Base-by-base conservation (phyloP, 2,797 vertebrate genomes). In the Lindbergichthys nudifrons region DNA sequence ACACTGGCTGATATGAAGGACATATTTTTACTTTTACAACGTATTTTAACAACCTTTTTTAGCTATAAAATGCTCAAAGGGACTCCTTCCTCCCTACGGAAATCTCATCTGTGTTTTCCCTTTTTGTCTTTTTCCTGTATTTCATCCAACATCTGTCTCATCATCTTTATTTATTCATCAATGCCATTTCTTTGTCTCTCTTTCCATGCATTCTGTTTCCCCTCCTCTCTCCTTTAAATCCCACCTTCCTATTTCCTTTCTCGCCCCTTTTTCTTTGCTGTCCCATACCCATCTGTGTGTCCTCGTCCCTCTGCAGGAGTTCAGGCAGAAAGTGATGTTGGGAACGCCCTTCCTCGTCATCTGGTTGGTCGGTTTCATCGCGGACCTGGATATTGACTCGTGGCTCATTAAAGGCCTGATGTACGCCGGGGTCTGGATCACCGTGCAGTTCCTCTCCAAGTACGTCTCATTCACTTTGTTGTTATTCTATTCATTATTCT, bases 271-370 rank as follows among this genome's bases (percentile, higher is more conserved):
- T 14, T 14, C 36, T 53, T 36, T 10, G 26, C 46, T 14, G 5
- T 2, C 5, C 5, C 30, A 15, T 30, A 26, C 53, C 16, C 11
- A 13, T 21, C n/a, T 12, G 32, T 36, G 32, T 36, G 32, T 36
- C 15, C 32, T 42, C 54, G 10, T 46, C 36, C 18, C 30, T 21
- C 45, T 51, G 10, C 89, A 99, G 98, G 97, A 99, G 91, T 97
- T 99, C 90, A 96, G 98, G 42, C 98, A 99, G 94, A 99, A 99
- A 92, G 96, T 99, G 88, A 99, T 99, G 98, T 93, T 99, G 83
- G 98, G 97, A 80, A 99, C 98, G 9, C 98, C 98, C n/a, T 99
- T 99, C 86, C 91, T 99, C 69, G 96, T 99, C 85, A 98, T 99
- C 92, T 99, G 98, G 98, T 89, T 99, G 36, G 96, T 99, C 78